phyloP scores from a whole-genome alignment of 2,888 invertebrate species.

The Teleogryllus oceanicus region DNA sequence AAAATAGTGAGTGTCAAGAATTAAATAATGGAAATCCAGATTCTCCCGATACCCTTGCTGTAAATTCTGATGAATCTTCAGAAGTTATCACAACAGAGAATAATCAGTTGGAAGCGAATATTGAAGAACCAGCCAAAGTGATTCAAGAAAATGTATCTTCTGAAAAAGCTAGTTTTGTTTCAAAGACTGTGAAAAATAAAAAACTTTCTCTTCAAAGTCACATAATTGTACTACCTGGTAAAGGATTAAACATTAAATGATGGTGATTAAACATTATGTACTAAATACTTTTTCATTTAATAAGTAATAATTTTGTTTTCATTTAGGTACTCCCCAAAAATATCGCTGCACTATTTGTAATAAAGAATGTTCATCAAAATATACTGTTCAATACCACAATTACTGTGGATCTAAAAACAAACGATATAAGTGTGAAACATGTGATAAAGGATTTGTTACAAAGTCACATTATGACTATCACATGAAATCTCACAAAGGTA shows the following conservation, averaged over 20 bases:
- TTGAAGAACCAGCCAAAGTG: too few species aligned
- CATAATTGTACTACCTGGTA: neutral
- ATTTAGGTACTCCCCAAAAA: conserved; percentile 4
- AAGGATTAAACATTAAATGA: too few species aligned
- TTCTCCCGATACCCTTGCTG: neutral
- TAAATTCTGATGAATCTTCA: neutral
- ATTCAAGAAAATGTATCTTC: too few species aligned
- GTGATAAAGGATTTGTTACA: conserved; percentile 62
- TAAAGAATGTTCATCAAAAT: conserved; percentile 22
- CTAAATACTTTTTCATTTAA: conserved; percentile 61
- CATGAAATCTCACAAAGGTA: conserved; percentile 61
- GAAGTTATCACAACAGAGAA: neutral
- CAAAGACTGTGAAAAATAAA: neutral
- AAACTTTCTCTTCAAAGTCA: neutral
- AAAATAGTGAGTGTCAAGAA: conserved; percentile 46
- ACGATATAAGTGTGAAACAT: conserved; percentile 53
- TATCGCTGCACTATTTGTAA: conserved; percentile 18
- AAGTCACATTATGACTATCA: conserved; percentile 73
- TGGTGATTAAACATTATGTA: conserved; percentile 61
- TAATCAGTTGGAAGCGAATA: too few species aligned
- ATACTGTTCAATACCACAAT: conserved; percentile 41
- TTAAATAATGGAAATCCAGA: neutral
- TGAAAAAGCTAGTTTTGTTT: too few species aligned
- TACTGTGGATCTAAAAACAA: conserved; percentile 44
- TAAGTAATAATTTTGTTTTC: neutral